Percentiles rank a stretch among this genome's conserved stretches.
Evolutionary conservation across 2,113 vertebrate species (phyloP).

Genomic region (Planiliza haematocheilus): DNA sequence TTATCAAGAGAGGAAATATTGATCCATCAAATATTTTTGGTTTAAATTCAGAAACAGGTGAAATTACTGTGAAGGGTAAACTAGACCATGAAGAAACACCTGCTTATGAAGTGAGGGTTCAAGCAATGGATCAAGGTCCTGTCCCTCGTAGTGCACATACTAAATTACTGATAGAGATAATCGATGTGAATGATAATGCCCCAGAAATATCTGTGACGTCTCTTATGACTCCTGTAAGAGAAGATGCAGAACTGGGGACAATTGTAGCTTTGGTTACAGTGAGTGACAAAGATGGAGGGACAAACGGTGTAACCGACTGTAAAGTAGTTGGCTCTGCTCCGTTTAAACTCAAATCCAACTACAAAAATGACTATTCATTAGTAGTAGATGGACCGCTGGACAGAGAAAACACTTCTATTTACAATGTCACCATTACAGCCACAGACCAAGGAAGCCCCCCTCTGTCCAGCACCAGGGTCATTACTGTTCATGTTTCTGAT

Average conservation of each 20-base stretch:
- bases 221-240: conserved; percentile 82
- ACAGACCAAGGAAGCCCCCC: conserved; percentile 84
- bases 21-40: conserved; percentile 78
- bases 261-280: conserved; percentile 86
- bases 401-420: conserved; percentile 82
- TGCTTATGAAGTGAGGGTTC: conserved; percentile 72
- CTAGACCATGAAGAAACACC: conserved; percentile 81
- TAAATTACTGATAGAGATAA: conserved; percentile 87
- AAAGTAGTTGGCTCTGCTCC: conserved; percentile 41
- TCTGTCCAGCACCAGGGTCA: conserved; percentile 72
- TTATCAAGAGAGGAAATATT: conserved; percentile 80
- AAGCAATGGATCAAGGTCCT: conserved; percentile 62
- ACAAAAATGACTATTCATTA: conserved; percentile 88
- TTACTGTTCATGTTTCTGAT: conserved; percentile 84
- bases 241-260: conserved; percentile 84
- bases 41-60: conserved; percentile 81
- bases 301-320: conserved; percentile 32
- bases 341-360: conserved; percentile 78
- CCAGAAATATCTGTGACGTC: conserved; percentile 87
- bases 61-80: conserved; percentile 80
- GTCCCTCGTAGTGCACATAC: conserved; percentile 67
- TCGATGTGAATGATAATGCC: conserved; percentile 89
- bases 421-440: conserved; percentile 84
- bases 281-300: conserved; percentile 83
- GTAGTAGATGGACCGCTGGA: conserved; percentile 85